Conservation (phyloP, 1,140 invertebrate species). For the Camponotus pennsylvanicus region DNA sequence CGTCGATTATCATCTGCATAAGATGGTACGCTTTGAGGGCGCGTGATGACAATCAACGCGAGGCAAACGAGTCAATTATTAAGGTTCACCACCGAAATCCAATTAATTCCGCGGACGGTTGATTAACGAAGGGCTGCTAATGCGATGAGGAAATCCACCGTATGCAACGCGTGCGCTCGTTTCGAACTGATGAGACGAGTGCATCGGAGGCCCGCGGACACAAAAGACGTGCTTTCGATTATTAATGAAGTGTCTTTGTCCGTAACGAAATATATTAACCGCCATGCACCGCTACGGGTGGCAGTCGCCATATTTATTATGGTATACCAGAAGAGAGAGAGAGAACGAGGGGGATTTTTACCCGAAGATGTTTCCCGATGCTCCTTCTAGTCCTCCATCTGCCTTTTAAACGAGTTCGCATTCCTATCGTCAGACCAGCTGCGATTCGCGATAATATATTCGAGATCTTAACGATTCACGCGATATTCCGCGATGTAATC, state of each 20-base stretch:
- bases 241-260: conserved; percentile 82
- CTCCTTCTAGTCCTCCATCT: background rate
- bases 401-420: conserved; percentile 53
- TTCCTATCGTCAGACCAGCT: background rate
- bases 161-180: conserved; percentile 10
- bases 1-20: background rate
- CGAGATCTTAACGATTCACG: background rate
- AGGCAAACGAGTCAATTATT: conserved; percentile 64
- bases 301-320: conserved; percentile 75
- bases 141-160: conserved; percentile 61
- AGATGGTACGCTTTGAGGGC: background rate
- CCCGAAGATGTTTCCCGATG: conserved; percentile 48
- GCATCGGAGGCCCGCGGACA: conserved; percentile 51
- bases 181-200: conserved; percentile 8
- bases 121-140: conserved; percentile 71
- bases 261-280: conserved; percentile 78
- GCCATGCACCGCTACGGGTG: conserved; percentile 44
- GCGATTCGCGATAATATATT: background rate
- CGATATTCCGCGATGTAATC: conserved; percentile 1
- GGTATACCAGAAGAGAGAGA: background rate
- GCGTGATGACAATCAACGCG: conserved; percentile 19
- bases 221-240: conserved; percentile 79
- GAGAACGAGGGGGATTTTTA: conserved; percentile 64
- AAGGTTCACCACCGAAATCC: conserved; percentile 70
- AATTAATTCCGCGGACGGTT: conserved; percentile 68